Conservation (phyloP, 2,888 invertebrate species). For the Podotricha telesiphe region DNA sequence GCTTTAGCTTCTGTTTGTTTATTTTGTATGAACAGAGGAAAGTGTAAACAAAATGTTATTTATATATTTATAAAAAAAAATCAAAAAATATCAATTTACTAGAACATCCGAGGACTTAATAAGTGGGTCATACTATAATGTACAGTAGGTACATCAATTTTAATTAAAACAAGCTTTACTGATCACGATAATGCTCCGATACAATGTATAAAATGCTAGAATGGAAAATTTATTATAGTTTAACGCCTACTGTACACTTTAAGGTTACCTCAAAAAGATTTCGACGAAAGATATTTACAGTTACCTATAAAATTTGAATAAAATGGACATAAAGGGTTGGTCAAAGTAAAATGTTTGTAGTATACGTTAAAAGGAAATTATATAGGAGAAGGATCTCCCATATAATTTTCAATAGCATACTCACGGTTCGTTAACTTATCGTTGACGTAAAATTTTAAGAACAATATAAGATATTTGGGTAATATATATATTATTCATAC, state of each 20-base stretch:
- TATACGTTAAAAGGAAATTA: too few relatives aligned
- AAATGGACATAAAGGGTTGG: not conserved
- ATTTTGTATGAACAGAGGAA: too few relatives aligned
- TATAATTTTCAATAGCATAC: too few relatives aligned
- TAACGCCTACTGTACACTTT: not conserved
- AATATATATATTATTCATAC: too few relatives aligned
- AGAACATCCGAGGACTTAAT: not conserved
- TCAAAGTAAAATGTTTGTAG: too few relatives aligned
- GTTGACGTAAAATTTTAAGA: too few relatives aligned
- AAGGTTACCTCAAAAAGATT: slow-evolving; percentile 1
- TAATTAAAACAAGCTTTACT: slow-evolving; percentile 24
- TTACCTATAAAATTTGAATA: not conserved
- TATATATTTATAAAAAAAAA: too few relatives aligned
- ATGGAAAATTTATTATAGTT: not conserved
- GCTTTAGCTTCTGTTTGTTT: too few relatives aligned
- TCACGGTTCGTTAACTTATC: too few relatives aligned
- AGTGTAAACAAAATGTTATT: too few relatives aligned
- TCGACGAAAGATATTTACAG: not conserved
- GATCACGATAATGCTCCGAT: slow-evolving; percentile 9
- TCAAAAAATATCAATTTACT: not conserved
- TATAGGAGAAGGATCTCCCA: too few relatives aligned
- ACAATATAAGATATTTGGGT: too few relatives aligned
- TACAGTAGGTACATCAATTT: slow-evolving; percentile 9
- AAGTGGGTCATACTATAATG: not conserved
- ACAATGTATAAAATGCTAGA: not conserved